Base-by-base conservation (phyloP, 2,888 invertebrate species). In the Micropterix aruncella region DNA sequence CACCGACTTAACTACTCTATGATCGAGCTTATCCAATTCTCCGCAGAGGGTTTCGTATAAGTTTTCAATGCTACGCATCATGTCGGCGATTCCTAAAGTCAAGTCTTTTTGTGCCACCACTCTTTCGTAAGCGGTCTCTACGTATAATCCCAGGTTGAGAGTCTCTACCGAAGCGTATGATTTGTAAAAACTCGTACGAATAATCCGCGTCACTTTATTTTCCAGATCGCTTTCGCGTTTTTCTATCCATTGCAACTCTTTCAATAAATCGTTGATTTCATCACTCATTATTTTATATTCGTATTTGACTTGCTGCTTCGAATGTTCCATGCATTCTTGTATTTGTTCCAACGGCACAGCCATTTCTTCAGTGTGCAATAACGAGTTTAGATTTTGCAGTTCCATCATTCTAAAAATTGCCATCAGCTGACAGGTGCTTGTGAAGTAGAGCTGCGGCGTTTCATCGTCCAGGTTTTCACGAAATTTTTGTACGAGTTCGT, bases 71-170 rank as follows among this genome's bases (percentile, higher is more conserved):
- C 65, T 65, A 52, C 66, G 72, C 58, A 80, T 77, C 65, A 79
- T 73, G 4, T 68, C 60, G 42, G 64, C 58, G 44, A 74, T 65
- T 41, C 69, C 68, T 47, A 75, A 60, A 53, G 75, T 74, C 3
- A 73, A 68, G 37, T 78, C 75, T 54, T 74, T 78, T 9, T 75
- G 70, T 1, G 63, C 68, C 18, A 75, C 64, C 38, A 79, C 62
- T 40, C 67, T 70, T 57, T 79, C 77, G 55, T 74, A 81, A 19
- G 77, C 72, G 55, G 79, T 80, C 55, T 80, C 77, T 44, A 82
- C 66, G 55, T 75, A 75, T 4, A 76, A 63, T 47, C 66, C 61
- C 36, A 80, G 57, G 55, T 74, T 73, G 16, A 80, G 59, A 19
- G 77, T 70, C 7, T 74, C 70, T 27, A 67, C 63, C 9, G 74